phyloP scores from a whole-genome alignment of 1,140 invertebrate species.

The Sycophila sp. region DNA sequence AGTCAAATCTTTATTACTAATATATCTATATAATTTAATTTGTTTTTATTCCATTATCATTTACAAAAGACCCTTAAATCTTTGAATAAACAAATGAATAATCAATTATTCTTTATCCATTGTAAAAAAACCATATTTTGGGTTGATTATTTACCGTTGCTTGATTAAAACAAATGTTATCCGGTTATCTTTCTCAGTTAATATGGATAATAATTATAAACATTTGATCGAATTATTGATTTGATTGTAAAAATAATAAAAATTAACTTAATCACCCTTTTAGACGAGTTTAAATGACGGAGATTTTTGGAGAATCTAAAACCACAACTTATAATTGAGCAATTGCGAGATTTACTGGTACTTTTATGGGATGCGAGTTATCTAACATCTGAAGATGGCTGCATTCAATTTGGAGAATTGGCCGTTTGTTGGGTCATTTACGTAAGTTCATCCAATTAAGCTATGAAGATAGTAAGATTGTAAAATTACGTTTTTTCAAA shows the following conservation, averaged over 20 bases:
- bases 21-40: too few species aligned
- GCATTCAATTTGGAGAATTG: slow-evolving; percentile 57
- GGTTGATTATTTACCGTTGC: slow-evolving; percentile 29
- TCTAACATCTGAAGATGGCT: slow-evolving; percentile 52
- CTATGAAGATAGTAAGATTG: slow-evolving; percentile 20
- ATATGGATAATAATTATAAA: too few species aligned
- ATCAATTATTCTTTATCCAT: slow-evolving; percentile 54
- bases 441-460: slow-evolving; percentile 57
- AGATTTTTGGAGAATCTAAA: not conserved
- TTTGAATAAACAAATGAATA: too few species aligned
- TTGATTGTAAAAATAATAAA: too few species aligned
- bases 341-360: slow-evolving; percentile 35
- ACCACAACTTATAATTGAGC: slow-evolving; percentile 8
- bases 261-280: too few species aligned
- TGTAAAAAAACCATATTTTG: slow-evolving; percentile 43
- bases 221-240: too few species aligned
- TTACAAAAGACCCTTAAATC: too few species aligned
- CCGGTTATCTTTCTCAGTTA: too few species aligned
- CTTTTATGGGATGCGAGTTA: slow-evolving; percentile 36
- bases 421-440: slow-evolving; percentile 66
- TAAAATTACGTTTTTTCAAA: too few species aligned
- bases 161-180: not conserved
- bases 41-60: too few species aligned
- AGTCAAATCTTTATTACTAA: too few species aligned
- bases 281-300: too few species aligned